Conservation (phyloP, 2,888 invertebrate genomes). For the Caenorhabditis sp. region DNA sequence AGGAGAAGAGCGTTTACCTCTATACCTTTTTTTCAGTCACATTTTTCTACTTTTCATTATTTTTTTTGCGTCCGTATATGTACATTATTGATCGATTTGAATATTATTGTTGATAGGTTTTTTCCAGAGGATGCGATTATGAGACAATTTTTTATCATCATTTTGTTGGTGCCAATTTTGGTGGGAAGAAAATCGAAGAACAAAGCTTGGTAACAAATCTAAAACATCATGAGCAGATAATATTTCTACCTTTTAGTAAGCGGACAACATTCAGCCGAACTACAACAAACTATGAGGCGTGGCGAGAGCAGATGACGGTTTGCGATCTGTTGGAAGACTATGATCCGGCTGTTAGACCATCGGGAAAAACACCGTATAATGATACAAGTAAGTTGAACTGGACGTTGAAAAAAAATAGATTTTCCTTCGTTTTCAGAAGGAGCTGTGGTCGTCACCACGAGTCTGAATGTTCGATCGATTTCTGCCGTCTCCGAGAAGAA, state of each 20-base stretch:
- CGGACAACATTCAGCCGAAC: slow-evolving; percentile 66
- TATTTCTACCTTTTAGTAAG: slow-evolving; percentile 55
- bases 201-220: not conserved
- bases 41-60: slow-evolving; percentile 1
- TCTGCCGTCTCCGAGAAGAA: slow-evolving; percentile 68
- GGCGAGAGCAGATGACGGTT: slow-evolving; percentile 69
- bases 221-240: not conserved
- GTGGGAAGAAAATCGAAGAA: not conserved
- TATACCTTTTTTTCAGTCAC: not conserved
- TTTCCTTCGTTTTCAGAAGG: slow-evolving; percentile 49
- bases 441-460: slow-evolving; percentile 64
- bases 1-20: not conserved
- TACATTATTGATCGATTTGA: too few species aligned
- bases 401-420: slow-evolving; percentile 5
- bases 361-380: slow-evolving; percentile 60
- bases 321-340: slow-evolving; percentile 67
- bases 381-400: slow-evolving; percentile 55
- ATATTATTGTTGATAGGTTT: too few species aligned
- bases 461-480: slow-evolving; percentile 63
- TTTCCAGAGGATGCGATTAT: not conserved
- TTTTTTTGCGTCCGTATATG: not conserved
- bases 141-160: not conserved
- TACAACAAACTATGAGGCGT: slow-evolving; percentile 69
- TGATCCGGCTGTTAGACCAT: slow-evolving; percentile 66
- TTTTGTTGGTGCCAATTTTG: not conserved